These are phyloP conservation scores for Melanostoma scalare DNA, from an alignment of 2,888 invertebrate species.

Conservation along the genomic window DNA sequence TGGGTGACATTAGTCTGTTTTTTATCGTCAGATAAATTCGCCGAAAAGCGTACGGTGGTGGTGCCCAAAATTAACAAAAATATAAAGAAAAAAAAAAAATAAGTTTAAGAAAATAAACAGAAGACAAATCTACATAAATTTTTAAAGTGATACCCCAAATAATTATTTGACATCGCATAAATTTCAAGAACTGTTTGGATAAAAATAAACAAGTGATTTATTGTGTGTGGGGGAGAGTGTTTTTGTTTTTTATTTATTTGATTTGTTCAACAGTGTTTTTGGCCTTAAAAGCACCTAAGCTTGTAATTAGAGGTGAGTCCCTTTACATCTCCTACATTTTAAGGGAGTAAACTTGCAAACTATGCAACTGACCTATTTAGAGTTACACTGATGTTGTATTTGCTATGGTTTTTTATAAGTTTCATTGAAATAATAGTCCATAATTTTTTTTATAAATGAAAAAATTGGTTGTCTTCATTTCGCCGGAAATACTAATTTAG, in stretches of 20 bases:
- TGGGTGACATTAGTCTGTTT: slow-evolving; percentile 28
- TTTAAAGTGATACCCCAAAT: slow-evolving; percentile 21
- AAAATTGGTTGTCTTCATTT: slow-evolving; percentile 67
- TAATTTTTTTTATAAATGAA: slow-evolving; percentile 63
- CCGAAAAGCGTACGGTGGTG: slow-evolving; percentile 43
- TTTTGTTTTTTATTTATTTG: neutral
- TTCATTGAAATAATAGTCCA: slow-evolving; percentile 58
- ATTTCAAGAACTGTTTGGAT: slow-evolving; percentile 46
- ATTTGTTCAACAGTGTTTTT: neutral
- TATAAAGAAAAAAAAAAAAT: too few relatives aligned
- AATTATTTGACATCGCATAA: slow-evolving; percentile 49
- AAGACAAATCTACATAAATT: slow-evolving; percentile 28
- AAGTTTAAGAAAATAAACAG: slow-evolving; percentile 17
- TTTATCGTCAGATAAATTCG: slow-evolving; percentile 32
- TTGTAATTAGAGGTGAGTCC: slow-evolving; percentile 58
- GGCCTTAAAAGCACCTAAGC: neutral
- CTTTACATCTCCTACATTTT: slow-evolving; percentile 12
- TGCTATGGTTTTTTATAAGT: neutral
- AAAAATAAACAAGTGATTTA: slow-evolving; percentile 56
- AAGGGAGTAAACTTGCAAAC: slow-evolving; percentile 39
- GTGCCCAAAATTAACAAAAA: slow-evolving; percentile 32
- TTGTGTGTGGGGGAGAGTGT: slow-evolving; percentile 8
- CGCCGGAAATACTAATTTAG: slow-evolving; percentile 73
- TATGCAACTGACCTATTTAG: slow-evolving; percentile 67
- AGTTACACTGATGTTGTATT: slow-evolving; percentile 4